Conservation (phyloP, 2,797 vertebrate species). For the Myiotriccus ornatus region DNA sequence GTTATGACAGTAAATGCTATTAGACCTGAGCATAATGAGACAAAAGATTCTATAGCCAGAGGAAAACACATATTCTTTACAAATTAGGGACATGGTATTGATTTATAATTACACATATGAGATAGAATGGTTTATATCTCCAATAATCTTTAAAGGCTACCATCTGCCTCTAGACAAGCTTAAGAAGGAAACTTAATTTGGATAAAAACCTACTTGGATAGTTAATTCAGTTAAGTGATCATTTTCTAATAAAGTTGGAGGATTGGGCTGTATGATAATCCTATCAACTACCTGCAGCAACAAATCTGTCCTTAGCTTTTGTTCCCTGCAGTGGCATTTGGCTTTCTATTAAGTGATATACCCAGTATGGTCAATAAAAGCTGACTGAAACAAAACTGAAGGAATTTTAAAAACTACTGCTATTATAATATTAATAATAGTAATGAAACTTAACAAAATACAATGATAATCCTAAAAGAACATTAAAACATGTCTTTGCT, state of each 20-base stretch:
- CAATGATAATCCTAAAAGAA: not conserved
- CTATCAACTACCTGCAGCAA: not conserved
- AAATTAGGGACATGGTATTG: not conserved
- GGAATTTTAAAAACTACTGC: not conserved
- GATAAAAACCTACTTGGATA: conserved; percentile 27
- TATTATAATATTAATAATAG: not conserved
- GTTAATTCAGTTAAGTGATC: conserved; percentile 52
- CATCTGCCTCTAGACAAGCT: conserved; percentile 33
- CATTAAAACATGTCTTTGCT: not conserved
- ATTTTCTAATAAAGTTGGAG: conserved; percentile 50
- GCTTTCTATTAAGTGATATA: not conserved
- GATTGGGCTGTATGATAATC: conserved; percentile 13
- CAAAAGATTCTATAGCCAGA: not conserved
- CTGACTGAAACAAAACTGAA: not conserved
- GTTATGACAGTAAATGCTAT: not conserved
- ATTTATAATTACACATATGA: not conserved
- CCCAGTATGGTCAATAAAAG: not conserved
- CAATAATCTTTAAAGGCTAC: conserved; percentile 12
- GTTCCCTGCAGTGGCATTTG: not conserved
- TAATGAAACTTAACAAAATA: not conserved
- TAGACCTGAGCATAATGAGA: not conserved
- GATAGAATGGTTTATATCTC: not conserved
- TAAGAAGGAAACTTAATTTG: conserved; percentile 45
- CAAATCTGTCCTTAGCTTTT: not conserved
- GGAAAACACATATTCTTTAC: not conserved